A percentile compares a stretch with the other conserved stretches of the same genome.
Evolutionary conservation across 2,797 vertebrate species (phyloP).

Genomic region (Epinephelus malabaricus): DNA sequence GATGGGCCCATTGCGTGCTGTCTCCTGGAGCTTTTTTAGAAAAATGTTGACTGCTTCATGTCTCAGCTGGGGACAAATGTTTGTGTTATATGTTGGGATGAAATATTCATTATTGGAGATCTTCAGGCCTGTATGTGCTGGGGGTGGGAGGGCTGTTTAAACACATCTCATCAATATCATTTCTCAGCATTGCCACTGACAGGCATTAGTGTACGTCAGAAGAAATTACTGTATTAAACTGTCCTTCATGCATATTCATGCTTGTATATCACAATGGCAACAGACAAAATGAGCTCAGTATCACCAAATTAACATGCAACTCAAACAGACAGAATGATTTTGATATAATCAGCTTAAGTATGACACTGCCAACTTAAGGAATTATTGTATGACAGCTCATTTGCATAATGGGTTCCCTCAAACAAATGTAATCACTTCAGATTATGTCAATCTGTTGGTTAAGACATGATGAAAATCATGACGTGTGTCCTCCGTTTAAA

Average conservation of each 20-base stretch:
- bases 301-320: slow-evolving; percentile 62
- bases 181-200: slow-evolving; percentile 50
- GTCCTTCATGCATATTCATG: slow-evolving; percentile 61
- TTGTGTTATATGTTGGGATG: slow-evolving; percentile 31
- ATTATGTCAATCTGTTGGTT: slow-evolving; percentile 56
- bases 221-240: slow-evolving; percentile 61
- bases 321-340: slow-evolving; percentile 67
- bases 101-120: slow-evolving; percentile 48
- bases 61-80: slow-evolving; percentile 36
- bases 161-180: slow-evolving; percentile 61
- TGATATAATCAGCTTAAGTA: slow-evolving; percentile 73
- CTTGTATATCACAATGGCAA: slow-evolving; percentile 24
- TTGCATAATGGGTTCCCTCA: slow-evolving; percentile 64
- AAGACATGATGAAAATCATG: slow-evolving; percentile 39
- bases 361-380: slow-evolving; percentile 67
- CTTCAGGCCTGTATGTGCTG: slow-evolving; percentile 35
- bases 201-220: slow-evolving; percentile 60
- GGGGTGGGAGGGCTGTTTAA: slow-evolving; percentile 38
- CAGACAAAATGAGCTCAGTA: slow-evolving; percentile 36
- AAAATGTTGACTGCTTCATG: slow-evolving; percentile 46
- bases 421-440: slow-evolving; percentile 56
- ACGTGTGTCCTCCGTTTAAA: slow-evolving; percentile 28
- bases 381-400: slow-evolving; percentile 58
- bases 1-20: slow-evolving; percentile 5
- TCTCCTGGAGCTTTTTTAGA: slow-evolving; percentile 48